These are phyloP conservation scores for Glaucidium brasilianum DNA, from an alignment of 2,113 vertebrate species.

Conservation along the genomic window DNA sequence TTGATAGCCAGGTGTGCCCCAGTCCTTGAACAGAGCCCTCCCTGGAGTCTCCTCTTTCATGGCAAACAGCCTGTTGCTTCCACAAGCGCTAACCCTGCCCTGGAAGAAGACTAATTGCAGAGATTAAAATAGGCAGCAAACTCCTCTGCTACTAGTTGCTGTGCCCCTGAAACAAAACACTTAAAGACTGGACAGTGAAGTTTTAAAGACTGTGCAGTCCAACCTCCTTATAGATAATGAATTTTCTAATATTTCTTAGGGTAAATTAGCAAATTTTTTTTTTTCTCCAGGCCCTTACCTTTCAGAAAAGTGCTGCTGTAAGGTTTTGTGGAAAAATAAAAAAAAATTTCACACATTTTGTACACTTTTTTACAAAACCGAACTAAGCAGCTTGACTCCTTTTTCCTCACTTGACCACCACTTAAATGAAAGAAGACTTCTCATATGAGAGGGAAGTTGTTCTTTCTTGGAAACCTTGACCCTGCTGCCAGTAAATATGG, in stretches of 20 bases:
- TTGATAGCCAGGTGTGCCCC: not conserved
- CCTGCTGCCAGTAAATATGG: constrained; percentile 63
- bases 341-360: not conserved
- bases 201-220: not conserved
- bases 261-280: not conserved
- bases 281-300: not conserved
- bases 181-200: not conserved
- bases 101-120: not conserved
- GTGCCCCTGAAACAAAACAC: not conserved
- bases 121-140: not conserved
- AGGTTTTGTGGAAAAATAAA: not conserved
- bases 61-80: not conserved
- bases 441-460: constrained; percentile 21
- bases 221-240: not conserved
- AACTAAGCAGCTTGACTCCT: not conserved
- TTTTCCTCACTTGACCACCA: constrained; percentile 41
- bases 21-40: not conserved
- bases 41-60: not conserved
- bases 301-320: not conserved
- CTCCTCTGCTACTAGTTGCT: not conserved
- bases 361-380: not conserved
- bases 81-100: not conserved
- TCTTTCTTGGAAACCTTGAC: constrained; percentile 47
- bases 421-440: constrained; percentile 37
- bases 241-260: not conserved